Base-by-base conservation (phyloP, 2,888 invertebrate species). In the Dicyrtoma fusca region DNA sequence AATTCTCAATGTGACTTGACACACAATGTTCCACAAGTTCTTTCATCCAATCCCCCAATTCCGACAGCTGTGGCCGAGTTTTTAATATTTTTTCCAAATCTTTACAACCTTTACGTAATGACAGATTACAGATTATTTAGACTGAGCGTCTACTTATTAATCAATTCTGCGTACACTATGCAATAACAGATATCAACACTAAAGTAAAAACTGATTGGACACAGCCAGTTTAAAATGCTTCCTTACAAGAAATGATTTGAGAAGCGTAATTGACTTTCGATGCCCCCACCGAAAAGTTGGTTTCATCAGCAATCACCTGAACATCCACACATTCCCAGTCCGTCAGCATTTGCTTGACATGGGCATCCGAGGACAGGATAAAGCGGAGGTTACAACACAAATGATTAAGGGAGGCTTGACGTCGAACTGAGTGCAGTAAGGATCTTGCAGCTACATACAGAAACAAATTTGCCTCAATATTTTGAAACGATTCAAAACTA, bases 311-410 rank as follows among this genome's bases (percentile, higher is more conserved):
- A 19, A 69, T 62, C 1, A 42, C 61, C 19, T 57, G 49, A 14
- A 62, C 6, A 21, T 69, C 69, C 21, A 69, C 13, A 23, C 42
- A 51, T 21, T 69, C 62, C 69, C 69, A 69, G 23, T 69, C 69
- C 19, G 51, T 42, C 44, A 69, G 45, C 69, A 69, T 69, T 34
- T 69, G 62, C 47, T 53, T 53, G 19, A 62, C n/a, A 44, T 62
- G 69, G 14, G 51, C 23, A 17, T 53, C 53, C 8, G 17, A 61
- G 13, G 62, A 23, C 49, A 69, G 51, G 26, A 53, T 47, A n/a
- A 62, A 53, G 8, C 69, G 49, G 6, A 69, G 44, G 42, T 47
- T 53, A 42, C 51, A 49, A 26, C 51, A 62, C 61, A 69, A 34
- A 57, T 69, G 62, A 62, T 62, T 69, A 10, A 69, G 19, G 4